Evolutionary conservation across 2,888 invertebrate species (phyloP).

Genomic region (Limnephilus lunatus): DNA sequence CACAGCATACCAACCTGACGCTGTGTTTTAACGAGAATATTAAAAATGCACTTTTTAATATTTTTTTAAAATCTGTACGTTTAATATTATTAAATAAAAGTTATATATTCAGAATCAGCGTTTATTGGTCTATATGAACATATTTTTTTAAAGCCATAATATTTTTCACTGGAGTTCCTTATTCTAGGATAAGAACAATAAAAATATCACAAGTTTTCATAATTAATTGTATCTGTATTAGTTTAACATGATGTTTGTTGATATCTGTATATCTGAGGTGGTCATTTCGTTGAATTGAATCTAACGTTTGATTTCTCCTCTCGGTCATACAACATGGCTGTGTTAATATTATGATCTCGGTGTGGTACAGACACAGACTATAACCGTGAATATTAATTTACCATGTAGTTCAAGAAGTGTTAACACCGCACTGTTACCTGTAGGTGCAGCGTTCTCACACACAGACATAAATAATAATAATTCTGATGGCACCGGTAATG

Average conservation of each 20-base stretch:
- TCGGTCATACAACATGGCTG: not conserved
- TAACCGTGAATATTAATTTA: not conserved
- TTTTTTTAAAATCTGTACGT: no score
- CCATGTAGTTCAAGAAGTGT: not conserved
- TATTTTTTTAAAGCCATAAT: no score
- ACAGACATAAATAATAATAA: not conserved
- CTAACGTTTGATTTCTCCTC: not conserved
- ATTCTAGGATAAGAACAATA: not conserved
- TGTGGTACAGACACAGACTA: not conserved
- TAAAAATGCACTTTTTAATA: no score
- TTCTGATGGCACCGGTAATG: slow-evolving; percentile 7
- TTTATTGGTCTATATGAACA: no score
- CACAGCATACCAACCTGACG: no score
- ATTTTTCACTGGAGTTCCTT: no score
- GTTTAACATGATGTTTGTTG: not conserved
- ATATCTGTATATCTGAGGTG: not conserved
- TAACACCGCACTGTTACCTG: not conserved
- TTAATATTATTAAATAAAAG: no score
- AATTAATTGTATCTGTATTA: not conserved
- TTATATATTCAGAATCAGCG: no score
- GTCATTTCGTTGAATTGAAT: not conserved
- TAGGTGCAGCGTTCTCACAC: not conserved
- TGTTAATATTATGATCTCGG: not conserved
- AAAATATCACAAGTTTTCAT: not conserved
- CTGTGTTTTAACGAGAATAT: no score